Conservation (phyloP, 2,113 vertebrate species). For the Carassius carassius region DNA sequence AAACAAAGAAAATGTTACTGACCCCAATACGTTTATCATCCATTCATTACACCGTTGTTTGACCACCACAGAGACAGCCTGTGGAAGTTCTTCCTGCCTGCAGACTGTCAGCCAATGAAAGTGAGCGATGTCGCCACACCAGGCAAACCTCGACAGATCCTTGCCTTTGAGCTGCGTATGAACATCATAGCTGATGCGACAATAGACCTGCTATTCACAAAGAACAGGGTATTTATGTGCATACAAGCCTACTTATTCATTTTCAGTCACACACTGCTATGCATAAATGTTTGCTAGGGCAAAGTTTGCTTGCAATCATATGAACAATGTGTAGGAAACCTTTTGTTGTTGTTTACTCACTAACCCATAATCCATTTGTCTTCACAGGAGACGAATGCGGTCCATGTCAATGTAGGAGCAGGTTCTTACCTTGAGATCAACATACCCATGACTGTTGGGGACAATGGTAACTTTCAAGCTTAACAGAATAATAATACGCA, state of each 20-base stretch:
- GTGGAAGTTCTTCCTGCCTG: conserved; percentile 98
- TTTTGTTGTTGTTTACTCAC: background rate
- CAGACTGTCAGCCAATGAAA: conserved; percentile 94
- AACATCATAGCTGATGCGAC: conserved; percentile 99
- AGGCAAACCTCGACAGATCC: conserved; percentile 90
- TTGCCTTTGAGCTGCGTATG: conserved; percentile 95
- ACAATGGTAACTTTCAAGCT: conserved; percentile 79
- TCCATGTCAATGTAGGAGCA: conserved; percentile 98
- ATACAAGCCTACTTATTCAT: background rate
- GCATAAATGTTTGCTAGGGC: background rate
- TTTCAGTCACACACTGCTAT: background rate
- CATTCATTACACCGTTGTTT: background rate
- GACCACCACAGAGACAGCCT: conserved; percentile 84
- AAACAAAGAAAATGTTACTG: too few species aligned
- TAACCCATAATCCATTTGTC: conserved; percentile 28
- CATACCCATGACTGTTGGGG: conserved; percentile 94
- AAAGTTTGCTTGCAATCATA: conserved; percentile 6
- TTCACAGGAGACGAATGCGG: conserved; percentile 93
- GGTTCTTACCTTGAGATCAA: conserved; percentile 98
- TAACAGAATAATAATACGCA: background rate
- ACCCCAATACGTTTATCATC: background rate
- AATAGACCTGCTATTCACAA: conserved; percentile 97
- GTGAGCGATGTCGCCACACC: conserved; percentile 87
- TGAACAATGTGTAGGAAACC: background rate
- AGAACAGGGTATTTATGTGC: conserved; percentile 85